These are phyloP conservation scores for Agriopis aurantiaria DNA, from an alignment of 2,888 invertebrate species.

Conservation along the genomic window DNA sequence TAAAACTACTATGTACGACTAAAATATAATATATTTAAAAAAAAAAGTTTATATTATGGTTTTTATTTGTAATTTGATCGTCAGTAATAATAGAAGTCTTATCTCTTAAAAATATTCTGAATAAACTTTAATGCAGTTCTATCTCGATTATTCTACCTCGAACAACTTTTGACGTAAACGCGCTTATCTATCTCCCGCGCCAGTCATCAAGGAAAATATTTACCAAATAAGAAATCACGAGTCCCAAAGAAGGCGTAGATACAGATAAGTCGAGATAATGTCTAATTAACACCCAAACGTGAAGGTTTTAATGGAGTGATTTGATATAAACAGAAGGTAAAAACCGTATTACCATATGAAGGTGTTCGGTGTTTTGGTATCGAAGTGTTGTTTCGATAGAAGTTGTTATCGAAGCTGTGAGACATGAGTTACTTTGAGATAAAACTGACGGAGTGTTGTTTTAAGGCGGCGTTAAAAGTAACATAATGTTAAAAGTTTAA, in stretches of 20 bases:
- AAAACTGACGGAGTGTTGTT: constrained; percentile 12
- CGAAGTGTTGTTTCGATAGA: constrained; percentile 23
- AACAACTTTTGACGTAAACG: constrained; percentile 56
- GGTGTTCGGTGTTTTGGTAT: constrained; percentile 38
- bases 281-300: constrained; percentile 74
- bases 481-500: constrained; percentile 1
- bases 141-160: background rate
- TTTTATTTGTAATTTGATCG: background rate
- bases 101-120: background rate
- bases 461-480: constrained; percentile 13
- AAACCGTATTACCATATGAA: constrained; percentile 35
- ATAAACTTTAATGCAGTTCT: constrained; percentile 1
- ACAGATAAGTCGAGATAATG: constrained; percentile 76
- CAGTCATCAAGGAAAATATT: constrained; percentile 79
- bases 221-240: constrained; percentile 75
- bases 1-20: no score
- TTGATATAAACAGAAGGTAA: constrained; percentile 49
- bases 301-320: constrained; percentile 63
- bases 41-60: background rate
- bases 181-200: constrained; percentile 64
- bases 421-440: constrained; percentile 17
- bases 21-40: no score
- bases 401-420: constrained; percentile 28
- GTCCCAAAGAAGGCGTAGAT: constrained; percentile 61
- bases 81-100: background rate